Evolutionary conservation across 2,797 vertebrate genomes (phyloP), one percentile per base, ranked within the genome.

Genomic region (Scolopax bukidnonensis): DNA sequence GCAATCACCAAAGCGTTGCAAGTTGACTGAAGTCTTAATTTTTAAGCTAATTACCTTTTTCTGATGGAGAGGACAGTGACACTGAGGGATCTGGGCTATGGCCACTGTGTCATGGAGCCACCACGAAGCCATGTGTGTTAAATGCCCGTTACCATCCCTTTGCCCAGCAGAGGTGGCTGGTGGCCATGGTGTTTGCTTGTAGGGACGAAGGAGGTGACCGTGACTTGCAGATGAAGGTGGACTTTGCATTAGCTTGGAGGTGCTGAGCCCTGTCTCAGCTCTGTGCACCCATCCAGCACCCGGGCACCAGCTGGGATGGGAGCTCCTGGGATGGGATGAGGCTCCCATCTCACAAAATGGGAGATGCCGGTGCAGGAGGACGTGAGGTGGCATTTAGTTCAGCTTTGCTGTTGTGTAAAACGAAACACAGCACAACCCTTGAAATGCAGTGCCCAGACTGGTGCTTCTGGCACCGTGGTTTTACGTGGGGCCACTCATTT

Each of bases 191-290:
- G 23, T 36, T 78, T 33, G 47, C 20, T n/a, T 57, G 24, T 41
- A 80, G 25, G 25, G 11, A 10, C 20, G 38, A 51, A 78, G 59
- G 50, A 40, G 45, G 38, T 30, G n/a, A 16, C 24, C 0, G 0
- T 21, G 16, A 45, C 59, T n/a, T 54, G 53, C 57, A 78, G 43
- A 36, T 0, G 2, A 18, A 28, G 0, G 0, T 7, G 30, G 23
- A 10, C 4, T 30, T 41, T 20, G 18, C 19, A 6, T 57, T 64
- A 54, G 2, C 10, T 67, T 43, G 2, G 63, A 79, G 60, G 13
- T 54, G 11, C n/a, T 2, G 1, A 73, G 32, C 41, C 33, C 53
- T 2, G 0, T 32, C 10, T 2, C 3, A 1, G 51, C 47, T n/a
- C 64, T 38, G 8, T 2, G 48, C 73, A 25, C 40, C 51, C 40